Evolutionary conservation across 2,888 invertebrate species (phyloP).

Genomic region (Meliscaeva auricollis): DNA sequence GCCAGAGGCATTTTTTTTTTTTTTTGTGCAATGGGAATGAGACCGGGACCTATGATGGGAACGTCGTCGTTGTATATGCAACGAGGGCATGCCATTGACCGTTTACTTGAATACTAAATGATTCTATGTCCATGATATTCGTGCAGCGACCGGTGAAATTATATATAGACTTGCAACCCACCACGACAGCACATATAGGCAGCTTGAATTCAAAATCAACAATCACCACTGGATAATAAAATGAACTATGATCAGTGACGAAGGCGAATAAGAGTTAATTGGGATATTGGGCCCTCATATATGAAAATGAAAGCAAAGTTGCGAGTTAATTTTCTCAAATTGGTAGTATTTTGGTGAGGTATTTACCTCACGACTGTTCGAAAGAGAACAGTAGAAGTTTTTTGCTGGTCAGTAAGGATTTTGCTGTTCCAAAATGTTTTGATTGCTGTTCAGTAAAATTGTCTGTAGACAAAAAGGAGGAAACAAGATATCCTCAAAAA

Average conservation of each 20-base stretch:
- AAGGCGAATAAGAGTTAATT: background rate
- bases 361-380: too few relatives aligned
- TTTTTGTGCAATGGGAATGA: constrained; percentile 8
- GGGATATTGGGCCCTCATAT: background rate
- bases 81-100: constrained; percentile 60
- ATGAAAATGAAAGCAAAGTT: too few relatives aligned
- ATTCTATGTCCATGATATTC: constrained; percentile 47
- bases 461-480: too few relatives aligned
- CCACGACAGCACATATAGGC: too few relatives aligned
- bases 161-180: constrained; percentile 20
- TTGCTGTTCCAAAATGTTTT: too few relatives aligned
- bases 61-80: constrained; percentile 1
- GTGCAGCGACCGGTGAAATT: constrained; percentile 31
- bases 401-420: too few relatives aligned
- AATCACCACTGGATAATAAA: constrained; percentile 5
- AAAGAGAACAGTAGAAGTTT: too few relatives aligned
- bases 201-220: constrained; percentile 28
- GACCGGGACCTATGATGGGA: background rate
- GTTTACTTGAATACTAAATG: constrained; percentile 44
- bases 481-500: too few relatives aligned
- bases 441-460: too few relatives aligned
- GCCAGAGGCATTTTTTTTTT: background rate
- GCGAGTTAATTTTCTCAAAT: too few relatives aligned
- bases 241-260: background rate
- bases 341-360: too few relatives aligned